Percentiles rank a stretch among this genome's conserved stretches.
These are phyloP conservation scores for Saccostrea echinata DNA, from an alignment of 1,140 invertebrate genomes.

Conservation along the genomic window DNA sequence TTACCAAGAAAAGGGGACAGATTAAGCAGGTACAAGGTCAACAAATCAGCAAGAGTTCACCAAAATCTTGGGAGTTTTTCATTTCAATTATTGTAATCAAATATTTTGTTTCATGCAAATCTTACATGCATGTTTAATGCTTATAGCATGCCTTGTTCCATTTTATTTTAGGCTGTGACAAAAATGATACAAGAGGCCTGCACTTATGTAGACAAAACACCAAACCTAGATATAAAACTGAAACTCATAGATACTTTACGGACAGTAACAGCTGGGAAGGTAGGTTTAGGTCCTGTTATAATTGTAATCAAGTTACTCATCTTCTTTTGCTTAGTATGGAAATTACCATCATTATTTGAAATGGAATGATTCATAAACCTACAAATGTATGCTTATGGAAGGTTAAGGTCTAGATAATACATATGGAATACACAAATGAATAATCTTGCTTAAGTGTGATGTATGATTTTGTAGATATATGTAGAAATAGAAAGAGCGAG, in stretches of 20 bases:
- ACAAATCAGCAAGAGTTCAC: neutral
- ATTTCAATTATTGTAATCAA: too few species aligned
- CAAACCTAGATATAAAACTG: constrained; percentile 91
- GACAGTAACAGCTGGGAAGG: constrained; percentile 97
- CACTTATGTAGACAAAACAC: constrained; percentile 95
- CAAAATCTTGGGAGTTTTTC: too few species aligned
- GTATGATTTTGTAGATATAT: constrained; percentile 88
- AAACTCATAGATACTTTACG: constrained; percentile 97
- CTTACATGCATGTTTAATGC: too few species aligned
- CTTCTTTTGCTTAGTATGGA: too few species aligned
- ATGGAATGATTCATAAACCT: too few species aligned
- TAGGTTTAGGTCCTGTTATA: constrained; percentile 71
- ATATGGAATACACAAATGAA: too few species aligned
- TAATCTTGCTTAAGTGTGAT: constrained; percentile 8
- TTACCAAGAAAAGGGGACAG: constrained; percentile 97
- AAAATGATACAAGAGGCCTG: constrained; percentile 99
- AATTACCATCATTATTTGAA: too few species aligned
- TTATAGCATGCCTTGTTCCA: too few species aligned
- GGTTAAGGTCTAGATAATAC: too few species aligned
- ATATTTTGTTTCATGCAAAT: too few species aligned
- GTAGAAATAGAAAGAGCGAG: constrained; percentile 99
- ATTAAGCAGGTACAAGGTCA: constrained; percentile 89
- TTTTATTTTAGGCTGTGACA: constrained; percentile 87
- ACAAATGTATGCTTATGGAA: too few species aligned
- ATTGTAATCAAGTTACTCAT: neutral